phyloP scores from a whole-genome alignment of 2,113 vertebrate genomes.

The Rhea pennata region DNA sequence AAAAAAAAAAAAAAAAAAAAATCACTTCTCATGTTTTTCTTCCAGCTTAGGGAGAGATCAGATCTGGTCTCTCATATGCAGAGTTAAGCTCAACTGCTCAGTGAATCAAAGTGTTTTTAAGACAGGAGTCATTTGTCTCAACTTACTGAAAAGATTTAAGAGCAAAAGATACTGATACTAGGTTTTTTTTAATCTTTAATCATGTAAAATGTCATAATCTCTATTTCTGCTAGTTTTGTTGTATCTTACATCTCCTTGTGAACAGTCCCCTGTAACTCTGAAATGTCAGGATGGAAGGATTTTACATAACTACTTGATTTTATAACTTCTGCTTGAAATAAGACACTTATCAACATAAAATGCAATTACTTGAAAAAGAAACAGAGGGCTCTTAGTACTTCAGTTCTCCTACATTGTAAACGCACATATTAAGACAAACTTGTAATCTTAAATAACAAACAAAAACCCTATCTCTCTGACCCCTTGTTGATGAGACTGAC shows the following conservation, averaged over 20 bases:
- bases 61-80: neutral
- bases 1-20: neutral
- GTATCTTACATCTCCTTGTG: neutral
- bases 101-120: neutral
- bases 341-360: neutral
- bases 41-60: neutral
- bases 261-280: neutral
- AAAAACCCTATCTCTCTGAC: neutral
- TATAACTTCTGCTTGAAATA: neutral
- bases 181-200: neutral
- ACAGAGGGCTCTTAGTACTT: neutral
- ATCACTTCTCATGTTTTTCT: neutral
- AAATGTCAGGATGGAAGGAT: neutral
- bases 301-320: neutral
- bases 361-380: neutral
- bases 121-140: neutral
- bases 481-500: neutral
- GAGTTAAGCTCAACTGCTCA: neutral
- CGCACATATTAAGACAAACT: neutral
- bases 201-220: neutral
- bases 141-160: neutral
- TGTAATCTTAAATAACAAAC: neutral
- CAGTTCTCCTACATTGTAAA: neutral
- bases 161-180: neutral
- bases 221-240: neutral